A percentile compares a stretch with the other conserved stretches of the same genome.
Evolutionary conservation across 2,113 vertebrate species (phyloP).

Genomic region (Phalacrocorax brasilianus): DNA sequence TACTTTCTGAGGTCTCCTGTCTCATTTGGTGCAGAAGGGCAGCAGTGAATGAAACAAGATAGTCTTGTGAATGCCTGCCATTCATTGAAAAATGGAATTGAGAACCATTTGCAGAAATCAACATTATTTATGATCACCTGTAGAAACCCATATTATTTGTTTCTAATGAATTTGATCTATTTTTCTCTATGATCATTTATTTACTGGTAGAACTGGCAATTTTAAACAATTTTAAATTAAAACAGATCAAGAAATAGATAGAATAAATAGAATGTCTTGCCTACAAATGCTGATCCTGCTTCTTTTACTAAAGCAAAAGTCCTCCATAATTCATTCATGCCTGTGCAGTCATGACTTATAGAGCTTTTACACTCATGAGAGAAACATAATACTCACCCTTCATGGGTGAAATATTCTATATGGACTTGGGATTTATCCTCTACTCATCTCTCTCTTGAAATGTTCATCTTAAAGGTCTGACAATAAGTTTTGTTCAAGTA

Average conservation of each 20-base stretch:
- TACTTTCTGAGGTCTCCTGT: not conserved
- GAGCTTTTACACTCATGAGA: constrained; percentile 48
- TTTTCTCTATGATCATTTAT: not conserved
- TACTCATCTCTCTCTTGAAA: not conserved
- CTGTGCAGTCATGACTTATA: constrained; percentile 9
- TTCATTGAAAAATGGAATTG: not conserved
- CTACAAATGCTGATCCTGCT: constrained; percentile 26
- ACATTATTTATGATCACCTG: not conserved
- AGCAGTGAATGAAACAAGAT: not conserved
- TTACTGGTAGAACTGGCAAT: not conserved
- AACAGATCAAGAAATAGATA: constrained; percentile 35
- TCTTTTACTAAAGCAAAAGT: constrained; percentile 23
- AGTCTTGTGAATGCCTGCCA: not conserved
- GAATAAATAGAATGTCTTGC: constrained; percentile 30
- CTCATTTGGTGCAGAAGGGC: not conserved
- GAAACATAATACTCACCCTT: constrained; percentile 57
- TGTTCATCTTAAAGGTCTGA: not conserved
- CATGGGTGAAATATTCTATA: constrained; percentile 55
- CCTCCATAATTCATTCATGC: constrained; percentile 47
- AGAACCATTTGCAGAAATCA: not conserved
- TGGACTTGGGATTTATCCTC: constrained; percentile 24
- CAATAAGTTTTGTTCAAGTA: not conserved
- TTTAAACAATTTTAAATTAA: constrained; percentile 48
- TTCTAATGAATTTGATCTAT: constrained; percentile 9
- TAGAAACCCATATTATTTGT: not conserved